These are phyloP conservation scores for Macrophya alboannulata DNA, from an alignment of 2,888 invertebrate genomes.

Conservation along the genomic window DNA sequence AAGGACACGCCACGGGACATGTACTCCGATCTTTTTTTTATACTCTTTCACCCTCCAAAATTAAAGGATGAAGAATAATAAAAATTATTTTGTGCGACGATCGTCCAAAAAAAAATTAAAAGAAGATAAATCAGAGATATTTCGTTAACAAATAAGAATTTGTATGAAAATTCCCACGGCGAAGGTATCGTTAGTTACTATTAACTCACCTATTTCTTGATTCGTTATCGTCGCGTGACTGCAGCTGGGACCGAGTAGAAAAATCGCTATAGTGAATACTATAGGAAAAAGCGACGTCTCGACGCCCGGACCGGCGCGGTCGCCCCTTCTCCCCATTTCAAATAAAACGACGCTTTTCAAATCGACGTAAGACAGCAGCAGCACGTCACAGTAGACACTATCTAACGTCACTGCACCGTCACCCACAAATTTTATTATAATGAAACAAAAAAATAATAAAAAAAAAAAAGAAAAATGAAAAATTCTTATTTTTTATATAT, in stretches of 20 bases:
- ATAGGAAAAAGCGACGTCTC: conserved; percentile 62
- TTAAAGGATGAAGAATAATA: not conserved
- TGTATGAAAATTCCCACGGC: not conserved
- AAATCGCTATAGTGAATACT: conserved; percentile 60
- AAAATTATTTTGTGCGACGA: not conserved
- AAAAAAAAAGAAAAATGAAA: no score
- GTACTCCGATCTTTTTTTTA: no score
- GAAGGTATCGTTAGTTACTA: not conserved
- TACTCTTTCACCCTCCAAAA: not conserved
- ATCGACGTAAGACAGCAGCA: not conserved
- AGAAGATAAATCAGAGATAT: not conserved
- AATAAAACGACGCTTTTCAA: conserved; percentile 13
- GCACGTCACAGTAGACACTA: conserved; percentile 11
- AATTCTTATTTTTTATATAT: not conserved
- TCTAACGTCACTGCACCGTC: conserved; percentile 38
- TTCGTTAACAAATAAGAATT: not conserved
- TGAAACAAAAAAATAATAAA: no score
- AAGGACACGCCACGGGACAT: not conserved
- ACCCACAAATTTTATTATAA: not conserved
- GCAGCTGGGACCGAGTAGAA: conserved; percentile 61
- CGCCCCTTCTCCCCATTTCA: conserved; percentile 48
- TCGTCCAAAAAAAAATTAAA: not conserved
- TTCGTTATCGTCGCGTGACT: conserved; percentile 74
- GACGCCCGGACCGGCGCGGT: conserved; percentile 50
- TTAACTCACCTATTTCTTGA: conserved; percentile 77